These are phyloP conservation scores for Caenorhabditis plicata DNA, from an alignment of 2,888 invertebrate species.

Conservation along the genomic window DNA sequence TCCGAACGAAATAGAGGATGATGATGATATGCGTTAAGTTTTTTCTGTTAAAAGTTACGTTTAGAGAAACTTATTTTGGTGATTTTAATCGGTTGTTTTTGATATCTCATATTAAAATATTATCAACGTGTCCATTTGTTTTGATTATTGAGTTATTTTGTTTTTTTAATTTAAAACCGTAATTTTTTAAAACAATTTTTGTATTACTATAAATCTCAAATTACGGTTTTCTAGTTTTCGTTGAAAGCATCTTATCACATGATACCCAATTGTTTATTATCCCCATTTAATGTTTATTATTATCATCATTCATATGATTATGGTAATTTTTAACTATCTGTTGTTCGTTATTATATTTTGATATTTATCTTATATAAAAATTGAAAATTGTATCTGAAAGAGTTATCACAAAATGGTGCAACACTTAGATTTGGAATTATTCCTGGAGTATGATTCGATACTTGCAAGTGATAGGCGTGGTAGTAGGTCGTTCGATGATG, in stretches of 20 bases:
- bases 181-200: no score
- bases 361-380: neutral
- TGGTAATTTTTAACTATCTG: neutral
- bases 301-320: neutral
- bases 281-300: neutral
- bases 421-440: conserved; percentile 30
- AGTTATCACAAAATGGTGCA: conserved; percentile 33
- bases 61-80: no score
- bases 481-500: conserved; percentile 42
- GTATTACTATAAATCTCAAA: no score
- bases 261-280: neutral
- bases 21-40: conserved; percentile 57
- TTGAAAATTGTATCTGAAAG: neutral
- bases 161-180: no score
- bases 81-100: no score
- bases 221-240: no score
- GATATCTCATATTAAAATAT: no score
- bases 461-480: conserved; percentile 35
- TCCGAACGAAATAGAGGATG: conserved; percentile 57
- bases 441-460: conserved; percentile 29
- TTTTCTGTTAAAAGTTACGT: no score
- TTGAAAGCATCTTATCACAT: no score
- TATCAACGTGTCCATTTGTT: no score
- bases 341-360: neutral
- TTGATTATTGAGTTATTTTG: no score